phyloP scores from a whole-genome alignment of 2,113 vertebrate genomes.

The Rhea americana region DNA sequence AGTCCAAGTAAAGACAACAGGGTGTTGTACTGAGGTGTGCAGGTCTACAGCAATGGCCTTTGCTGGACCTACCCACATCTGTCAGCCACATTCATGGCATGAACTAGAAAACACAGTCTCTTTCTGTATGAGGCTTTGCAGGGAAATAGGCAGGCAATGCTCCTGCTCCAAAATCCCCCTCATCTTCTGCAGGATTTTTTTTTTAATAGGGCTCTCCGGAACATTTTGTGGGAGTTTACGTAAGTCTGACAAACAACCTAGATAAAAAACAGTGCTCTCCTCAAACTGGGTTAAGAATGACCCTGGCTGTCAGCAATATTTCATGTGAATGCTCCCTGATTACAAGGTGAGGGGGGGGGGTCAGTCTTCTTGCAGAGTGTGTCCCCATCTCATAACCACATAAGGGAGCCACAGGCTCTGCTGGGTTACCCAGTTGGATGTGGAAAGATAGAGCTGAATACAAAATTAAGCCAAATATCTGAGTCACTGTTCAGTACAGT shows the following conservation, averaged over 20 bases:
- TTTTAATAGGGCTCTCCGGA: background rate
- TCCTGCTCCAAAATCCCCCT: background rate
- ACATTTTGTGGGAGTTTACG: background rate
- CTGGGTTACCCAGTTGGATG: background rate
- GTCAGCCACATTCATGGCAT: background rate
- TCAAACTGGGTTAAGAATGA: background rate
- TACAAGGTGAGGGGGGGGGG: background rate
- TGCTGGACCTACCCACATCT: background rate
- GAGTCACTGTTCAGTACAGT: background rate
- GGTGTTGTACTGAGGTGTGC: background rate
- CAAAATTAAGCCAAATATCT: background rate
- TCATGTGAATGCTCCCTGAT: background rate
- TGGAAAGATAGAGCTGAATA: background rate
- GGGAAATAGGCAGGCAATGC: background rate
- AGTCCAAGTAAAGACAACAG: background rate
- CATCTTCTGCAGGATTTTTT: background rate
- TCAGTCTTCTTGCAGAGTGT: background rate
- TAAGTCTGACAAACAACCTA: background rate
- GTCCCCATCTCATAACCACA: rapidly evolving
- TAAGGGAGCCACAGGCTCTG: background rate
- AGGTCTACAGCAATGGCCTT: background rate
- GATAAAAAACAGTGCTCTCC: background rate
- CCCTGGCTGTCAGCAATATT: background rate
- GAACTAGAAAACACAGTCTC: background rate
- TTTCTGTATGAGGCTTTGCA: background rate